Evolutionary conservation across 2,113 vertebrate genomes (phyloP), one percentile per base, ranked within the genome.

Genomic region (human (Homo sapiens)): DNA sequence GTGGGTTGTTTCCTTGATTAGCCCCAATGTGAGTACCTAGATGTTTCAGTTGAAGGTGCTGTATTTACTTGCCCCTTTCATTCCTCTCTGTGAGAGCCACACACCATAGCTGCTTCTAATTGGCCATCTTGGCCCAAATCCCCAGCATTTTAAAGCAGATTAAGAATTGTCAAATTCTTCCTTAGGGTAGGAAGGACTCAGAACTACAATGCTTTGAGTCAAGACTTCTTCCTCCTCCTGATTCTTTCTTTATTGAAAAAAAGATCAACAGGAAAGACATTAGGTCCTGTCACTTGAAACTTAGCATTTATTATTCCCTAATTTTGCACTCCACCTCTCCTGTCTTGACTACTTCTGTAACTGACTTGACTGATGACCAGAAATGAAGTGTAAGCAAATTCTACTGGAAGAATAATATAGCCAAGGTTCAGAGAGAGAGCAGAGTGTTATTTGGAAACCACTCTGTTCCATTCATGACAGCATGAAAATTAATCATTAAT

Each of bases 401-500:
- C 72, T 81, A 27, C 18, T 52, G 17, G 1, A 50, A 82, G 35
- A 84, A 87, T 86, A 87, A 68, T 40, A 38, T 50, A 59, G 8
- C 75, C 43, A 95, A 70, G 1, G 17, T 61, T 94, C 11, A 64
- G 23, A 50, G n/a, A 73, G 11, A 27, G 16, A 78, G 40, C 2
- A 76, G 23, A 30, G 4, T 40, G 50, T 57, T 66, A 57, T 85
- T 66, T 81, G 50, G 25, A 92, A 84, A 75, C 30, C 30, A 57
- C 66, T 43, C 23, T 38, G 18, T 64, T 85, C 38, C 48, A 52
- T 83, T 79, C 68, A 72, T 25, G 64, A 5, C 86, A 73, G 25
- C 70, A 48, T 7, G 23, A 72, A 68, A 95, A 85, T 82, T 82
- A 78, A 82, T 92, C 81, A 92, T 94, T 79, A 75, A 68, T 38